Conservation (phyloP, 2,888 invertebrate species). For the Sialis fuliginosa region DNA sequence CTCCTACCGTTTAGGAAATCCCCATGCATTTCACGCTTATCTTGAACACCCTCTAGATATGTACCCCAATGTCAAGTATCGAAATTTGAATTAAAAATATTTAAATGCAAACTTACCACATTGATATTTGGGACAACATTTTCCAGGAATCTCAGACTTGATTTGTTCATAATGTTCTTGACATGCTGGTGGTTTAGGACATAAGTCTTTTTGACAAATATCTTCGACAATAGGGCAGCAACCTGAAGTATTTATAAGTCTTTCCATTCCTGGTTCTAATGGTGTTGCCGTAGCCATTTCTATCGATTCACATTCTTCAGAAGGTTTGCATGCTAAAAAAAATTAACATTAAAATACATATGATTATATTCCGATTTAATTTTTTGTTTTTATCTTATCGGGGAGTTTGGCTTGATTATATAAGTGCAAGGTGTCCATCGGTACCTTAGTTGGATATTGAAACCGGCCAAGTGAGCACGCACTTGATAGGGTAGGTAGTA, state of each 20-base stretch:
- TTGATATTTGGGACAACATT: constrained; percentile 47
- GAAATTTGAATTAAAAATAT: neutral
- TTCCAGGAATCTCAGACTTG: constrained; percentile 13
- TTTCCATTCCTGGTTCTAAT: constrained; percentile 42
- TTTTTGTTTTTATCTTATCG: no score
- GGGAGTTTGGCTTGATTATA: no score
- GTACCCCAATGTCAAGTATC: no score
- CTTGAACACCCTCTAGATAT: no score
- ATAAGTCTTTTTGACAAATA: constrained; percentile 41
- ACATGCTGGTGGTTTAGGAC: constrained; percentile 41
- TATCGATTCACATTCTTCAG: constrained; percentile 44
- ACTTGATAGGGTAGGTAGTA: no score
- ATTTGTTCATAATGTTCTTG: constrained; percentile 36
- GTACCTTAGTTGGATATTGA: no score
- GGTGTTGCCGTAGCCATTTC: constrained; percentile 21
- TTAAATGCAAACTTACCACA: constrained; percentile 35
- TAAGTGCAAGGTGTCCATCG: no score
- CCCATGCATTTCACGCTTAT: no score
- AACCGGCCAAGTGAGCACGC: no score
- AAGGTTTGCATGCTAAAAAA: constrained; percentile 49
- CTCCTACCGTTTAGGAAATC: no score
- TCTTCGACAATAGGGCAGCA: constrained; percentile 50
- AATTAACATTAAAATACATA: constrained; percentile 1
- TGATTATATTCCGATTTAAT: no score
- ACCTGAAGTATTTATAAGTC: constrained; percentile 37